Conservation (phyloP, 2,888 invertebrate species). For the Watsonalla cultraria region DNA sequence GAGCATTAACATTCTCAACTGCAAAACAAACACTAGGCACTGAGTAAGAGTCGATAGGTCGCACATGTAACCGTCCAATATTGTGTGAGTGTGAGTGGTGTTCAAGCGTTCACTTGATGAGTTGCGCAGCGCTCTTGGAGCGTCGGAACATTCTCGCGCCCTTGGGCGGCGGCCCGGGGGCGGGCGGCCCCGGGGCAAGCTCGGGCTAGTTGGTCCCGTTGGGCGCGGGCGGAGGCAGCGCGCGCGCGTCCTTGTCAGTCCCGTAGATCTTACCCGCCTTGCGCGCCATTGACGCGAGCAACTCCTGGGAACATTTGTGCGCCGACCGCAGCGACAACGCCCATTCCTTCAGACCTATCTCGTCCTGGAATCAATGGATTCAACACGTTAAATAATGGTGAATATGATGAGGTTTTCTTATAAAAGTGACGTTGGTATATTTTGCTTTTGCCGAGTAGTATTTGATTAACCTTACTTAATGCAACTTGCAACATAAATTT, state of each 20-base stretch:
- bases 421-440: too few species aligned
- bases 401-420: background rate
- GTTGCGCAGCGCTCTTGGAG: constrained; percentile 77
- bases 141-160: constrained; percentile 79
- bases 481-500: too few species aligned
- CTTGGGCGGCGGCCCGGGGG: constrained; percentile 69
- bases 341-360: constrained; percentile 99
- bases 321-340: constrained; percentile 95
- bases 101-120: constrained; percentile 62
- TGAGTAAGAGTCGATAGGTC: too few species aligned
- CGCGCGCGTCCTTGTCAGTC: constrained; percentile 78
- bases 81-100: constrained; percentile 21
- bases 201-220: constrained; percentile 76
- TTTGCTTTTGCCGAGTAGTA: too few species aligned
- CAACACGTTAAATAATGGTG: background rate
- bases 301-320: constrained; percentile 96
- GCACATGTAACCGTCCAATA: constrained; percentile 27
- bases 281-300: constrained; percentile 97
- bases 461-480: too few species aligned
- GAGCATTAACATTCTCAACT: too few species aligned
- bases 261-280: constrained; percentile 99
- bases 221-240: constrained; percentile 42
- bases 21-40: too few species aligned
- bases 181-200: constrained; percentile 63
- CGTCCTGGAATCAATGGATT: constrained; percentile 82